These are phyloP conservation scores for Spodoptera litura DNA, from an alignment of 1,140 invertebrate genomes.

Conservation along the genomic window DNA sequence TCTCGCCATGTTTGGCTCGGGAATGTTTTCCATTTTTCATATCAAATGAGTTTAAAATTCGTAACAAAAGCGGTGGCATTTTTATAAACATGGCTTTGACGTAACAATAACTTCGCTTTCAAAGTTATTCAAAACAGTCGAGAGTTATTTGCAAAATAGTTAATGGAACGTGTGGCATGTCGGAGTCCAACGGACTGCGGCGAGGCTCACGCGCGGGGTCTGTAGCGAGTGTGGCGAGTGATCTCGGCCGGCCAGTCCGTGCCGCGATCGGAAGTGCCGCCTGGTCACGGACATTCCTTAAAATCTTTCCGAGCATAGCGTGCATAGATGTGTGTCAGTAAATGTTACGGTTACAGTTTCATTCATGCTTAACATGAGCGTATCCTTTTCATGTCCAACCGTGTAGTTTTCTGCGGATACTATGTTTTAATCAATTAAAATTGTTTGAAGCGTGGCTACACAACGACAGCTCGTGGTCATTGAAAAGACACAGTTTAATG, in stretches of 20 bases:
- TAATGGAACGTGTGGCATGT: conserved; percentile 25
- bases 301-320: conserved; percentile 63
- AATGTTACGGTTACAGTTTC: conserved; percentile 37
- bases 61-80: conserved; percentile 20
- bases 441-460: conserved; percentile 24
- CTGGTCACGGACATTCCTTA: conserved; percentile 79
- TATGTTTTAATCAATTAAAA: conserved; percentile 40
- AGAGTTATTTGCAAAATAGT: conserved; percentile 39
- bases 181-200: not conserved
- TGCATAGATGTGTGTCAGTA: conserved; percentile 40
- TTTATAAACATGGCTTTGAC: conserved; percentile 38
- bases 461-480: conserved; percentile 16
- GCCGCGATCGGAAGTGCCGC: conserved; percentile 71
- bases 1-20: conserved; percentile 47
- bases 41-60: conserved; percentile 23
- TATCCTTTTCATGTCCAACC: conserved; percentile 26
- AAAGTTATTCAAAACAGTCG: conserved; percentile 43
- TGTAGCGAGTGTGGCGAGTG: conserved; percentile 54
- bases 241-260: conserved; percentile 53
- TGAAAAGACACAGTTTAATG: conserved; percentile 31
- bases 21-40: conserved; percentile 18
- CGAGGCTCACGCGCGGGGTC: conserved; percentile 39
- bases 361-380: conserved; percentile 41
- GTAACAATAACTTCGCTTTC: conserved; percentile 23
- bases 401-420: conserved; percentile 28